Base-by-base conservation (phyloP, 2,113 vertebrate genomes). In the Campylomormyrus tamandua region DNA sequence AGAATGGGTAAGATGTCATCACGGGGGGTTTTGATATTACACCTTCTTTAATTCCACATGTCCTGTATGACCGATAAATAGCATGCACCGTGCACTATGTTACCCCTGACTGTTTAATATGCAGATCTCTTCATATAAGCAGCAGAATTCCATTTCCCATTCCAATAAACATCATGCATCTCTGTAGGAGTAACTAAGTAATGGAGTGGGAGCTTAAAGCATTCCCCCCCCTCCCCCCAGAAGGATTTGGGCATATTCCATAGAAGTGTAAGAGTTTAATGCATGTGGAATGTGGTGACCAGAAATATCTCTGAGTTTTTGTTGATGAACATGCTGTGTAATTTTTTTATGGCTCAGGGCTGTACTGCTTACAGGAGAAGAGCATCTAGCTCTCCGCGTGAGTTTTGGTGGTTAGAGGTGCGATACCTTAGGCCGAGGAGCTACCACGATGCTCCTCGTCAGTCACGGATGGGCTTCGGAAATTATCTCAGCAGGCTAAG, bases 1-100 rank as follows among this genome's bases (percentile, higher is more conserved):
- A 96, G 84, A 95, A 94, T 86, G 95, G 95, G 96, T 96, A 95
- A 96, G 96, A 90, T 53, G 90, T 13, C 53, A 87, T 24, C 24
- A 48, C 9, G 10, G 49, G 49, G 62, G 7, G 27, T 11, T 66
- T 24, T 62, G 58, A 66, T 66, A 31, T 70, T 70, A 70, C 8
- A 0, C n/a, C 62, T 77, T 77, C 0, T 77, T 77, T 77, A 77
- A 77, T 77, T 77, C 31, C 74, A 8, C 35, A 39, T 39, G 5
- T 77, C 74, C 74, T 42, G 74, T 42, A 4, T 5, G 70, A 77
- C 31, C 13, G 27, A 77, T 77, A 77, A 35, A 39, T 35, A 39
- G 31, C 35, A 39, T 19, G 13, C 66, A 35, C 66, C 1, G n/a
- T 11, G 35, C 39, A 39, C 17, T 17, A 77, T 77, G 15, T 39